Percentiles rank a stretch among this genome's conserved stretches.
Evolutionary conservation across 2,113 vertebrate genomes (phyloP).

Genomic region (Pomatostomus ruficeps): DNA sequence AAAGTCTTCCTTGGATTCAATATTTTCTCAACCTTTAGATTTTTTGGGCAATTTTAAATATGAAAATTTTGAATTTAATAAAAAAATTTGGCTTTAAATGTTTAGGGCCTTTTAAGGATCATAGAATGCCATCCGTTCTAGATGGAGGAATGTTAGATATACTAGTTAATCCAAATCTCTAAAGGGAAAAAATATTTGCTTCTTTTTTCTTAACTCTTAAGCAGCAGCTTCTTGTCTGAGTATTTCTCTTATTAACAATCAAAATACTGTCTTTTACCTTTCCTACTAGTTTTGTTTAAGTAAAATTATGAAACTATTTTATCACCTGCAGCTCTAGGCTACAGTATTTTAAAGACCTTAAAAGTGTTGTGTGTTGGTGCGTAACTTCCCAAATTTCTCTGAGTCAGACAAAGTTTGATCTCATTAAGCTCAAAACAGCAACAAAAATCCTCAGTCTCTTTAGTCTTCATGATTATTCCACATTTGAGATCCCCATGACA

Average conservation of each 20-base stretch:
- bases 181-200: background rate
- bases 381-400: background rate
- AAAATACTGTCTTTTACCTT: background rate
- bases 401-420: background rate
- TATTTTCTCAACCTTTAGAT: accelerated
- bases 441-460: background rate
- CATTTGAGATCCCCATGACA: background rate
- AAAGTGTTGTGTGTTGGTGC: background rate
- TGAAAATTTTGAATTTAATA: background rate
- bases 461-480: background rate
- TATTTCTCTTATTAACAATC: background rate
- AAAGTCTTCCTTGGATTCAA: background rate
- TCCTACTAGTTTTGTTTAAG: background rate
- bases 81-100: background rate
- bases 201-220: background rate
- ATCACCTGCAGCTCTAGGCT: background rate
- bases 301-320: background rate
- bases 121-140: background rate
- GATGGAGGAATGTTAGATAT: background rate
- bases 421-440: background rate
- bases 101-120: background rate
- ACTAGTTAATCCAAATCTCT: background rate
- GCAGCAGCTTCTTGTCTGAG: background rate
- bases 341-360: background rate
- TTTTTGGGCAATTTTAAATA: background rate